A percentile compares a stretch with the other conserved stretches of the same genome.
Evolutionary conservation across 2,888 invertebrate genomes (phyloP).

Genomic region (Cataglyphis cursor): DNA sequence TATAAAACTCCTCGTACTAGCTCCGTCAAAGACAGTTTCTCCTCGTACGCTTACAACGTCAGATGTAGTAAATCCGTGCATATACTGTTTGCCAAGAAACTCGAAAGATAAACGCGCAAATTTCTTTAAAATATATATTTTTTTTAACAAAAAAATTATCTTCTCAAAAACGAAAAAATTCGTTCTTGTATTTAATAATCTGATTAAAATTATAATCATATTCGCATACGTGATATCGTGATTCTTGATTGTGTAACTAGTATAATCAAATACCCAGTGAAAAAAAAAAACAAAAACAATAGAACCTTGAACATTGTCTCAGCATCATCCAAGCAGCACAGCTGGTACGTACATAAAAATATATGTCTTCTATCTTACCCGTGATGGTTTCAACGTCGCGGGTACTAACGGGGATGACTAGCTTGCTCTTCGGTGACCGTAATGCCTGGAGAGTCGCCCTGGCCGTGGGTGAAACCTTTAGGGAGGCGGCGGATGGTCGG

Average conservation of each 20-base stretch:
- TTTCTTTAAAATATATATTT: not conserved
- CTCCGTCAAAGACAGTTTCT: conserved; percentile 69
- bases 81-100: not conserved
- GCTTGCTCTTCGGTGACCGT: conserved; percentile 88
- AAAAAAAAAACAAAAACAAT: conserved; percentile 12
- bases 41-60: conserved; percentile 57
- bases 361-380: conserved; percentile 87
- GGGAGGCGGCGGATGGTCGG: conserved; percentile 81
- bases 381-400: conserved; percentile 91
- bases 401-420: conserved; percentile 80
- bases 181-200: not conserved
- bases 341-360: conserved; percentile 36
- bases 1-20: conserved; percentile 71
- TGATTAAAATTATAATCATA: not conserved
- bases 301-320: not conserved
- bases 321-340: conserved; percentile 1
- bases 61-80: conserved; percentile 37
- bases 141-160: not conserved
- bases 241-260: not conserved
- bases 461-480: conserved; percentile 83
- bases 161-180: not conserved
- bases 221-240: not conserved
- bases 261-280: not conserved
- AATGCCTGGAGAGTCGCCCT: conserved; percentile 84
- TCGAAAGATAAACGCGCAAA: conserved; percentile 5